Evolutionary conservation across 2,888 invertebrate species (phyloP), one percentile per base, ranked within the genome.

Genomic region (Sarcophaga variegata): DNA sequence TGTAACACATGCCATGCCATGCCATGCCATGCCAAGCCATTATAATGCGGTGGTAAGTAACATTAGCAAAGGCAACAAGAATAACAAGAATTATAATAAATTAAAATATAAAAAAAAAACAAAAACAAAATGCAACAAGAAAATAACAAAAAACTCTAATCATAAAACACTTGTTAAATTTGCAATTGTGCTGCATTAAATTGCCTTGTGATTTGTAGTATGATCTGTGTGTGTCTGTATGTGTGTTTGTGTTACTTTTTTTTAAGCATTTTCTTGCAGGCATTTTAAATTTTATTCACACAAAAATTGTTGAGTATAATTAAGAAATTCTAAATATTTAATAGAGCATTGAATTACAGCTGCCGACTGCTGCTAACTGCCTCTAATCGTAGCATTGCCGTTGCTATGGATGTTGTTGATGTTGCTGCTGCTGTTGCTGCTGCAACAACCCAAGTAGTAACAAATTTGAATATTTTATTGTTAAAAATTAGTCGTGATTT

Each of bases 241-340:
- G 54, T 4, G 37, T 4, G 60, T 37, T 79, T 82, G 45, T 25
- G 45, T 80, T 80, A 47, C 60, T 60, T 37, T 47, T 67, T 62
- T 64, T 54, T 47, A 63, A 14, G 14, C 37, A 14, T 25, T 47
- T 37, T 69, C n/a, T 10, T 69, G 12, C 45, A 49, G 37, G 49
- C 49, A 49, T 49, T 79, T 70, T 62, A 5, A 54, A 79, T 45
- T 59, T 47, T 22, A 11, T 69, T 37, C 37, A 17, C 49, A 69
- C 37, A 14, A 25, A 47, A 54, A 45, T 47, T 60, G 59, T 70
- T n/a, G 59, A 70, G 72, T 72, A 59, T 67, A 72, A 76, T 83
- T 80, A 83, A 80, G 76, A 86, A 80, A 83, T 83, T 83, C 83
- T 77, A 60, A 63, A 59, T 60, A 81, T 22, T 81, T 78, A 86